A percentile compares a stretch with the other conserved stretches of the same genome.
Conservation (phyloP, 2,888 invertebrate species). For the Byasa hedistus region DNA sequence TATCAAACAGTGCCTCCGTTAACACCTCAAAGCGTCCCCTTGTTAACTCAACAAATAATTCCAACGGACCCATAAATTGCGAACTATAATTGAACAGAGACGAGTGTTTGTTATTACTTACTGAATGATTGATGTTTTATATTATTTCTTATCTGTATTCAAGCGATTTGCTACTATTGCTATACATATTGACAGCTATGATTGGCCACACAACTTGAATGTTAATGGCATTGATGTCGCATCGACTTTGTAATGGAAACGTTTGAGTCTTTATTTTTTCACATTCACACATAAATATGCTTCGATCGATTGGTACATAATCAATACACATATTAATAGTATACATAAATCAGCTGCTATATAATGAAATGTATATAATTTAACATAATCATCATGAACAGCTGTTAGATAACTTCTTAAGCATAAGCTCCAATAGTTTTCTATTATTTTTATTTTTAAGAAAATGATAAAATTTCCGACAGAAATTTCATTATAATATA, state of each 20-base stretch:
- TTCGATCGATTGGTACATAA: too few relatives aligned
- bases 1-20: slow-evolving; percentile 31
- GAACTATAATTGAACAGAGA: slow-evolving; percentile 42
- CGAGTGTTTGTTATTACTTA: slow-evolving; percentile 48
- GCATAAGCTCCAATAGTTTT: too few relatives aligned
- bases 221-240: background rate
- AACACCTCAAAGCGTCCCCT: slow-evolving; percentile 39
- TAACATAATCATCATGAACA: too few relatives aligned
- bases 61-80: slow-evolving; percentile 34
- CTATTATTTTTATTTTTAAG: too few relatives aligned
- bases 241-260: background rate
- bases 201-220: slow-evolving; percentile 25
- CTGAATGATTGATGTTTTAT: slow-evolving; percentile 46
- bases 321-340: too few relatives aligned
- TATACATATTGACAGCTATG: slow-evolving; percentile 28
- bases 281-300: too few relatives aligned
- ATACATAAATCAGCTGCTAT: too few relatives aligned
- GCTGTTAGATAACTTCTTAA: too few relatives aligned
- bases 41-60: slow-evolving; percentile 37
- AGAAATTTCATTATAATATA: too few relatives aligned
- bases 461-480: too few relatives aligned
- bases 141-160: slow-evolving; percentile 26
- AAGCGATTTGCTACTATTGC: slow-evolving; percentile 15
- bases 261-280: background rate
- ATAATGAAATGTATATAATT: too few relatives aligned